Conservation (phyloP, 2,113 vertebrate species). For the Terrapene triunguis region DNA sequence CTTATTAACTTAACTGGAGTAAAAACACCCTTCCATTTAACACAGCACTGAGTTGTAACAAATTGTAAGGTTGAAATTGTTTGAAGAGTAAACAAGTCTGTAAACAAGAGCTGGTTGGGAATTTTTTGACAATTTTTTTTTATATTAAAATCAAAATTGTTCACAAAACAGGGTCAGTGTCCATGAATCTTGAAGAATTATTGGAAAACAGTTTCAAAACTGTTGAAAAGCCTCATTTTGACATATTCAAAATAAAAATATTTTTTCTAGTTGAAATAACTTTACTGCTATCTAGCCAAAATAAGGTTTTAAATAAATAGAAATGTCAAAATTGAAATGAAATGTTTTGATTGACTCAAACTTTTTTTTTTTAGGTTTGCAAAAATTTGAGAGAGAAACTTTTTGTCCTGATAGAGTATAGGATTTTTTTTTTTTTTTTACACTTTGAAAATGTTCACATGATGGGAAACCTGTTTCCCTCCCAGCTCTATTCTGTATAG, state of each 20-base stretch:
- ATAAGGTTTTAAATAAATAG: background rate
- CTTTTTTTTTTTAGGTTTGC: background rate
- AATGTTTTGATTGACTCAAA: background rate
- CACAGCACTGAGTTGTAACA: background rate
- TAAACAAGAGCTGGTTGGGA: background rate
- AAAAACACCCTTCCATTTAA: background rate
- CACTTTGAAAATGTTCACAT: background rate
- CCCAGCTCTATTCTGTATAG: background rate
- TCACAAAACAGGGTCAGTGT: background rate
- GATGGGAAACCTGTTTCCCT: background rate
- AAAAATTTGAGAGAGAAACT: background rate
- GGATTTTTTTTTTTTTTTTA: background rate
- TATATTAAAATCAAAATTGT: background rate
- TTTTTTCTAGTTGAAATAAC: background rate
- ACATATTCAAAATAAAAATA: background rate
- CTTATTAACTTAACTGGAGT: background rate
- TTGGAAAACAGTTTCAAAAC: background rate
- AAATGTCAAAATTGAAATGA: background rate
- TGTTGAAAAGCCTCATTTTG: background rate
- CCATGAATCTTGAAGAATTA: background rate
- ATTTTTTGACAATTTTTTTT: background rate
- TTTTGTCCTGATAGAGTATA: background rate
- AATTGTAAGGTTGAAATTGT: background rate
- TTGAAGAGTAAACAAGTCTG: background rate
- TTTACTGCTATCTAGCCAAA: background rate